Evolutionary conservation across 2,113 vertebrate genomes (phyloP), one percentile per base, ranked within the genome.

Genomic region (Ammodytes dubius): DNA sequence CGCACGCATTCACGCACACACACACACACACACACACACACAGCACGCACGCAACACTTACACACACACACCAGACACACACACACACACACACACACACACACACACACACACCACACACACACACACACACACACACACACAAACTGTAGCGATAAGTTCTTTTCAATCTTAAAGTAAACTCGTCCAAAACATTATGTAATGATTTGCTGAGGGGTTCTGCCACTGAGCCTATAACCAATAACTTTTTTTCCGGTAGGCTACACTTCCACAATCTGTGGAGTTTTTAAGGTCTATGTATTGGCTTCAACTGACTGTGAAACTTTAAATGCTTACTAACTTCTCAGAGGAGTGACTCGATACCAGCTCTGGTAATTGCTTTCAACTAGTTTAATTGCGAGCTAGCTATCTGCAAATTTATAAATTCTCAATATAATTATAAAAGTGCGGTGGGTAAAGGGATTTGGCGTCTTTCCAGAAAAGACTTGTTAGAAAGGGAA

Each of bases 331-430:
- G 35, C 66, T 70, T 64, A 40, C 13, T 27, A 27, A 27, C 42
- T 40, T 47, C 58, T 54, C 13, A 40, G 14, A 65, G 84, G 60
- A 60, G n/a, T 81, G 37, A 60, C 43, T 58, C 54, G 15, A 15
- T 63, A 42, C 78, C 56, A 40, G 70, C 54, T 19, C 45, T 57
- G 11, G 10, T 74, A 13, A 60, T 59, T 11, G 76, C 27, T 10
- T 9, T 8, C 15, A 37, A 2, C 6, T 43, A 6, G 11, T 71
- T 64, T 70, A 19, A 67, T 35, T 53, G 3, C 39, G 70, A 65
- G 77, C 57, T 69, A 78, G 75, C n/a, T n/a, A 80, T 27, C 79
- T 54, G 7, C 11, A 70, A 67, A 67, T 73, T 5, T 6, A 43
- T 11, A 61, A 14, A 67, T 52, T 53, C n/a, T 77, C 9, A n/a